Evolutionary conservation across 2,113 vertebrate species (phyloP).

Genomic region (Herpetotheres cachinnans): DNA sequence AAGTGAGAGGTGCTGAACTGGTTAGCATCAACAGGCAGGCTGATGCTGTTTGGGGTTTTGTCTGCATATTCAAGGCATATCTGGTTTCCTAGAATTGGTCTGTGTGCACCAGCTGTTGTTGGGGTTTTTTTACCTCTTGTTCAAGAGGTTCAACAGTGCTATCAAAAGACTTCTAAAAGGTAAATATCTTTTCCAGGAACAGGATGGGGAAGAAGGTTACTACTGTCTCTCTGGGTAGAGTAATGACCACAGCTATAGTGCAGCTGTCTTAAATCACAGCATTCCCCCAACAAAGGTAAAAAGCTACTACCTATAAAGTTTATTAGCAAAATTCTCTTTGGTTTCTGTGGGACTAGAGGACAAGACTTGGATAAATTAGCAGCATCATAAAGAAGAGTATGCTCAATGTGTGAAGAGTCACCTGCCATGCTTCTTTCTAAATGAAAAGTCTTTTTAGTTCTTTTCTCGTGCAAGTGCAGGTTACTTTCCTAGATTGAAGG

Average conservation of each 20-base stretch:
- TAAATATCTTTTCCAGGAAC: background rate
- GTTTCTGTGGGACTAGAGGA: background rate
- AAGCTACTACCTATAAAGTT: background rate
- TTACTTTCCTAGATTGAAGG: background rate
- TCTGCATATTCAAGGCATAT: rapidly evolving
- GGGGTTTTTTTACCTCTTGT: background rate
- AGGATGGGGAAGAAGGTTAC: background rate
- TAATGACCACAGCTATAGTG: background rate
- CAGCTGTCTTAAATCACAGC: background rate
- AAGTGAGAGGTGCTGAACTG: background rate
- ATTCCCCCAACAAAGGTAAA: background rate
- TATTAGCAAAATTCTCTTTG: background rate
- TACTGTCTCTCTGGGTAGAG: background rate
- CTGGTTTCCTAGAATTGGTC: background rate
- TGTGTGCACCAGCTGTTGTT: background rate
- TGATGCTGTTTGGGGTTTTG: background rate
- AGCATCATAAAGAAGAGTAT: background rate
- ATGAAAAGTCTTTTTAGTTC: background rate
- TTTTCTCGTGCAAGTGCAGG: background rate
- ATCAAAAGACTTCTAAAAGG: background rate
- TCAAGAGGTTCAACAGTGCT: background rate
- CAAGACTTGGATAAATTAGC: background rate
- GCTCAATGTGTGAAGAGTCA: background rate
- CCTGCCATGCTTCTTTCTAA: background rate
- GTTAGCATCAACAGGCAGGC: background rate